Evolutionary conservation across 1,140 invertebrate genomes (phyloP), one percentile per base, ranked within the genome.

Genomic region (Ericerus pela): DNA sequence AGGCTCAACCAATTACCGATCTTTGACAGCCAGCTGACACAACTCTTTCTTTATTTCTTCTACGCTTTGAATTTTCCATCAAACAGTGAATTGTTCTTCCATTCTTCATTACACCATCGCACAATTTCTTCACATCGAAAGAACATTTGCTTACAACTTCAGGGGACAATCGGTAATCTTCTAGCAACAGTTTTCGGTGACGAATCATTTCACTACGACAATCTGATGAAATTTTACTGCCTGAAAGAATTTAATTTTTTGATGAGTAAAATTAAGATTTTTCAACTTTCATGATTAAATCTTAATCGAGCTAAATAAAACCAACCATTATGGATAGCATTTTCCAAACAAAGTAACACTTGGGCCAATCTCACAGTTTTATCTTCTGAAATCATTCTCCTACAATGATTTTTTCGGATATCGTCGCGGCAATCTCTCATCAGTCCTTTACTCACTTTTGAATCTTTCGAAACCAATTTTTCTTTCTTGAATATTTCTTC

Each of bases 41-140:
- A n/a, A 57, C 54, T 62, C 79, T 73, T 30, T 75, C 74, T 61
- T 72, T 73, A 54, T 72, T 76, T 57, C 76, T 79, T 26, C 75
- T 72, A 14, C 69, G 58, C 61, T 80, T 76, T 2, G 89, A 85
- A 71, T 92, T 82, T 53, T 88, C 84, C 90, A 99, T 93, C 38
- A 99, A 71, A 69, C 95, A 99, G 70, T 98, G 94, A 60, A 99
- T 83, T 0, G 92, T 96, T 65, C 82, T 82, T 0, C 91, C 91
- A 26, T 82, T 84, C 54, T 79, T 68, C 68, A 89, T 84, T 52
- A 88, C 69, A 6, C 65, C 67, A 59, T 73, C 76, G 66, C 85
- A 89, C 65, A 82, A 81, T 20, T 68, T 76, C 27, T 74, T 72
- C 57, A 96, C 92, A 67, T 96, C 94, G 61, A 81, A 77, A 2